Evolutionary conservation across 1,140 invertebrate species (phyloP).

Genomic region (Caenorhabditis brenneri): DNA sequence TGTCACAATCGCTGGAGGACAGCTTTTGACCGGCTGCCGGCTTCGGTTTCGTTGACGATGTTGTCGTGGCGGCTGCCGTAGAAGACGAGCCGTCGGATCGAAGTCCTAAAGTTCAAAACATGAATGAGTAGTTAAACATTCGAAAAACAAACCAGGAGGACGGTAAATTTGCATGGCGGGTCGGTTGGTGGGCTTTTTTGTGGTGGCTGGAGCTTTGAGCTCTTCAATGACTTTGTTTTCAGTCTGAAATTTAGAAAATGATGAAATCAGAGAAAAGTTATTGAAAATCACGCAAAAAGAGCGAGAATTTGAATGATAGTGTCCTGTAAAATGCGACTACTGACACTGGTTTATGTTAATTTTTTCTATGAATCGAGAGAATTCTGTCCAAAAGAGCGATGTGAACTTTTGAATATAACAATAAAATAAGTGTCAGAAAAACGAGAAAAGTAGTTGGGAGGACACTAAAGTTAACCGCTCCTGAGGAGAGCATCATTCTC

Average conservation of each 20-base stretch:
- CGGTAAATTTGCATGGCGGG: constrained; percentile 57
- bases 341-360: constrained; percentile 29
- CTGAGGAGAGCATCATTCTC: not conserved
- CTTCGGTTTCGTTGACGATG: constrained; percentile 45
- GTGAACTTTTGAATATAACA: constrained; percentile 9
- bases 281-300: not conserved
- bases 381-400: not conserved
- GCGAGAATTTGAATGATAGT: not conserved
- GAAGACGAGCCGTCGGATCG: constrained; percentile 42
- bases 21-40: constrained; percentile 53
- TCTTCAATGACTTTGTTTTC: constrained; percentile 18
- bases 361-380: not conserved
- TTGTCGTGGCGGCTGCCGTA: constrained; percentile 14
- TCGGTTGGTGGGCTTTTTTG: constrained; percentile 53
- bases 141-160: constrained; percentile 53
- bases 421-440: not conserved
- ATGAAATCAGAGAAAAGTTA: not conserved
- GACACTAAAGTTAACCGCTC: not conserved
- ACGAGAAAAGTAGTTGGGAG: not conserved
- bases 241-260: not conserved
- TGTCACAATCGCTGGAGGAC: constrained; percentile 39
- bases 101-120: constrained; percentile 16
- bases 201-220: not conserved
- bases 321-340: not conserved
- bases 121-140: not conserved